Base-by-base conservation (phyloP, 2,113 vertebrate genomes). In the Willisornis vidua region DNA sequence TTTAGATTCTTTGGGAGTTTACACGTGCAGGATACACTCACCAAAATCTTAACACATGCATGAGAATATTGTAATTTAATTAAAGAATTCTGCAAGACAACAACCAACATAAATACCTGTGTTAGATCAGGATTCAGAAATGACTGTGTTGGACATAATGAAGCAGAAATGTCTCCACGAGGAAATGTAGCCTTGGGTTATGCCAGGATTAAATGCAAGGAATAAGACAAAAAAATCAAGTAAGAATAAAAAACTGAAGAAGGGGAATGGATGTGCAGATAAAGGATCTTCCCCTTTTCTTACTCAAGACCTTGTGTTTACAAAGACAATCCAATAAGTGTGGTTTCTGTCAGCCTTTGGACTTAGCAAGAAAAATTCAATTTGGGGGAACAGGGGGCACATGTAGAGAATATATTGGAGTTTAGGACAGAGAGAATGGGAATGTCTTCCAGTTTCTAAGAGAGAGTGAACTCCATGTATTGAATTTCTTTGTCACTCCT, bases 61-160 rank as follows among this genome's bases (percentile, higher is more conserved):
- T 78, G 37, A 78, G 20, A 57, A 7, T 20, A 29, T 19, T 41
- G 35, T 12, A 39, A 11, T 54, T 78, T 37, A 78, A 67, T 41
- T 25, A 3, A 52, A 82, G 19, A 87, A 24, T 14, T 14, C 12
- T 29, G 11, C 25, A 54, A 79, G 66, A 58, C 6, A 62, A 48
- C 52, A 68, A 23, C 1, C 1, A 19, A 7, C 5, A 13, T 17
- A 65, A 78, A 87, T 39, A 6, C 2, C 14, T 2, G 2, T 1
- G 2, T 68, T 35, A 6, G 49, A 39, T 29, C 25, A 76, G 66
- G 33, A 39, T 58, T 89, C 61, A 71, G 54, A 79, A 87, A 79
- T 70, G 5, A 15, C 19, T 73, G 8, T 43, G 18, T 59, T 72
- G 37, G 14, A 81, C 24, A 28, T 49, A 61, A 55, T 6, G 26